phyloP scores from a whole-genome alignment of 2,797 vertebrate species.

The Microtus agrestis region DNA sequence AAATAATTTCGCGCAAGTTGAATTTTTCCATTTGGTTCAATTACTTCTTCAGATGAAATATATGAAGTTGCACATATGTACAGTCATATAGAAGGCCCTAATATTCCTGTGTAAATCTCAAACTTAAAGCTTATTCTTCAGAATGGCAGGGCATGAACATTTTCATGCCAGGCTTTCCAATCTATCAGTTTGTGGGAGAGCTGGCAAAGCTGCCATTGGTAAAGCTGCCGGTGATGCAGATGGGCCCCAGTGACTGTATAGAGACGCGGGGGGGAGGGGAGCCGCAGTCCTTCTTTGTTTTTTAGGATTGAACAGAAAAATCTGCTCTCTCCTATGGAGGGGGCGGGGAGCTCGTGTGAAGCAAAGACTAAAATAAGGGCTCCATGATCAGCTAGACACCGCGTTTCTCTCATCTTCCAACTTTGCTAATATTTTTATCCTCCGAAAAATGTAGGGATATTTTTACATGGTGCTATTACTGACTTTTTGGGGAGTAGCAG shows the following conservation, averaged over 20 bases:
- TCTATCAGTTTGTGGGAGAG: constrained; percentile 79
- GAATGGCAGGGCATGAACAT: constrained; percentile 73
- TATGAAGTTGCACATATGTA: background rate
- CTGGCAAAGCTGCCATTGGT: constrained; percentile 78
- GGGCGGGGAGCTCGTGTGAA: constrained; percentile 61
- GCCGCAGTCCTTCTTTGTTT: constrained; percentile 69
- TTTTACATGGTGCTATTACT: constrained; percentile 59
- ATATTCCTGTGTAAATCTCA: constrained; percentile 55
- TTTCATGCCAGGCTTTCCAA: constrained; percentile 75
- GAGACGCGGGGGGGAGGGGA: constrained; percentile 75
- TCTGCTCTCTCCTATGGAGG: constrained; percentile 72
- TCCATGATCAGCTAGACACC: constrained; percentile 62
- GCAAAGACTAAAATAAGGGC: constrained; percentile 64
- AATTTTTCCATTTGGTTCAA: constrained; percentile 44
- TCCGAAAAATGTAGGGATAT: constrained; percentile 53
- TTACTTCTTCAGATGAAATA: background rate
- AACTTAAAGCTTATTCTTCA: constrained; percentile 67
- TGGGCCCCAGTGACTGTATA: constrained; percentile 76
- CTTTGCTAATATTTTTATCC: constrained; percentile 71
- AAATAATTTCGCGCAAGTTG: constrained; percentile 12
- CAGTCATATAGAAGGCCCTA: constrained; percentile 47
- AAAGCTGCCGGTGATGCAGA: constrained; percentile 79
- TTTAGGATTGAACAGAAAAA: constrained; percentile 77
- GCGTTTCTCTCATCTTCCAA: constrained; percentile 55
- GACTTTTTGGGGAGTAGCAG: constrained; percentile 4